A percentile compares a stretch with the other conserved stretches of the same genome.
Evolutionary conservation across 1,140 invertebrate genomes (phyloP).

Genomic region (Ruditapes philippinarum): DNA sequence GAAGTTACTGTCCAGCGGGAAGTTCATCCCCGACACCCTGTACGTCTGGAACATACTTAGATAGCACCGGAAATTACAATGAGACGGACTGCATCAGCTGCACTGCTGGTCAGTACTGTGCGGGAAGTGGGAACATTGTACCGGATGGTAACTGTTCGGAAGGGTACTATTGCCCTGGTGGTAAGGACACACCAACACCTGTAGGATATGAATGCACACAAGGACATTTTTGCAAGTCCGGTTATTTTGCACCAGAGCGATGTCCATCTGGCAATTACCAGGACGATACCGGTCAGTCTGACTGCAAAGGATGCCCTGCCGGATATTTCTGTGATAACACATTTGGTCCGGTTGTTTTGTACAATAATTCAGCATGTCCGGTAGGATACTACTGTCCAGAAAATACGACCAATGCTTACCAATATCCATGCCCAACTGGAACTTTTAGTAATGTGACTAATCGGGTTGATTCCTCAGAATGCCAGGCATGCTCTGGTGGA

Average conservation of each 20-base stretch:
- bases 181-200: slow-evolving; percentile 76
- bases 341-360: slow-evolving; percentile 80
- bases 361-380: slow-evolving; percentile 80
- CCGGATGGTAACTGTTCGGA: slow-evolving; percentile 79
- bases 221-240: slow-evolving; percentile 83
- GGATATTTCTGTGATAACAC: slow-evolving; percentile 84
- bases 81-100: slow-evolving; percentile 78
- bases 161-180: slow-evolving; percentile 84
- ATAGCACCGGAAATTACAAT: slow-evolving; percentile 81
- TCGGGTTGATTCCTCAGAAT: slow-evolving; percentile 73
- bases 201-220: slow-evolving; percentile 80
- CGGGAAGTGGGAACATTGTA: slow-evolving; percentile 75
- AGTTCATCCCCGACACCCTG: slow-evolving; percentile 78
- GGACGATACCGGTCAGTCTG: slow-evolving; percentile 77
- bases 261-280: slow-evolving; percentile 82
- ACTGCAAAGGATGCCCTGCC: slow-evolving; percentile 81
- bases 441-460: slow-evolving; percentile 83
- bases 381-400: slow-evolving; percentile 80
- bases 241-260: slow-evolving; percentile 71
- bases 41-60: slow-evolving; percentile 78
- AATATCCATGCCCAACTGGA: slow-evolving; percentile 83
- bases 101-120: slow-evolving; percentile 81
- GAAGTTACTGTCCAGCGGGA: slow-evolving; percentile 80
- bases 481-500: slow-evolving; percentile 81
- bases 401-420: slow-evolving; percentile 75